phyloP scores from a whole-genome alignment of 1,140 invertebrate genomes.

The Tachypleus tridentatus region DNA sequence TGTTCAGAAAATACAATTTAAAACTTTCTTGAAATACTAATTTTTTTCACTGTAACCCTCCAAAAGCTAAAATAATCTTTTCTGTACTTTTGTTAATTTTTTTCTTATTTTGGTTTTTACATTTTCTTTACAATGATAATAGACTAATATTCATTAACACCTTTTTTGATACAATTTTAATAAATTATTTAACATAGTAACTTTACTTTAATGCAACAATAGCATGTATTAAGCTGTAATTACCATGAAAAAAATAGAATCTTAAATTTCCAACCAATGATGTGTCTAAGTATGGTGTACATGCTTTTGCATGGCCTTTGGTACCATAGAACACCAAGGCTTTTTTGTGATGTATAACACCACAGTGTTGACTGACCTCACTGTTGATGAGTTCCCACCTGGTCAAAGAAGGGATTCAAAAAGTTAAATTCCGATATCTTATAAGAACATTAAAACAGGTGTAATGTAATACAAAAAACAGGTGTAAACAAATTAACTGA shows the following conservation, averaged over 20 bases:
- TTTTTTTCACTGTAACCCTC: too few species aligned
- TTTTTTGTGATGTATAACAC: conserved; percentile 23
- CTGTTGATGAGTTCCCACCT: conserved; percentile 31
- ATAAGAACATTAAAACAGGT: background rate
- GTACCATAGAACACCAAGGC: conserved; percentile 27
- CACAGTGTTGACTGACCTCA: conserved; percentile 28
- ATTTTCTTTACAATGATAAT: too few species aligned
- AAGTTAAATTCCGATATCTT: background rate
- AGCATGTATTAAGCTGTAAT: background rate
- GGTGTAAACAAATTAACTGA: too few species aligned
- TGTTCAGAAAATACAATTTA: too few species aligned
- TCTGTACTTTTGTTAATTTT: too few species aligned
- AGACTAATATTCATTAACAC: too few species aligned
- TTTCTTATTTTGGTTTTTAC: too few species aligned
- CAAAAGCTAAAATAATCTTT: too few species aligned
- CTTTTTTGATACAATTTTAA: background rate
- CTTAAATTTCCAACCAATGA: conserved; percentile 29
- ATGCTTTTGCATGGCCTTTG: conserved; percentile 27
- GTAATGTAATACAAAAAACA: background rate
- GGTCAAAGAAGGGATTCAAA: conserved; percentile 1
- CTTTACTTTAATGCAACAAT: background rate
- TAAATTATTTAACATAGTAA: conserved; percentile 3
- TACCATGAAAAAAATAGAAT: conserved; percentile 29
- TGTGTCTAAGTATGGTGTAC: conserved; percentile 30
- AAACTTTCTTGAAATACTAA: too few species aligned